A percentile compares a stretch with the other conserved stretches of the same genome.
Evolutionary conservation across 2,888 invertebrate species (phyloP).

Genomic region (Nephrotoma guestfalica): DNA sequence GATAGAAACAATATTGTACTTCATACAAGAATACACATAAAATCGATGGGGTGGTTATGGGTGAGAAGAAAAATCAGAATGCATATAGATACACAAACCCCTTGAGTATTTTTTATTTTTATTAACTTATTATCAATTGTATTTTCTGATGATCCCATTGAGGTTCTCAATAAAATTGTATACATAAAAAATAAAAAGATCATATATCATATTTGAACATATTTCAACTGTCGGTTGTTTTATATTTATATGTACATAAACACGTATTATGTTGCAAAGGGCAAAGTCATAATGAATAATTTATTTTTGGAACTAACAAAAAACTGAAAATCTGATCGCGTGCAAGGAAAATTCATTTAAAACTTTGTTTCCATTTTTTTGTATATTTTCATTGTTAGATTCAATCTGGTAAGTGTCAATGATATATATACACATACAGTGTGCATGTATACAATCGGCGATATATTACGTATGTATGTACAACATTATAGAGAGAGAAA

Average conservation of each 20-base stretch:
- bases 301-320: neutral
- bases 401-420: neutral
- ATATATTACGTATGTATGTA: neutral
- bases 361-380: neutral
- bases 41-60: neutral
- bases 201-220: neutral
- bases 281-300: neutral
- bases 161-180: neutral
- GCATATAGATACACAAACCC: neutral
- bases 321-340: neutral
- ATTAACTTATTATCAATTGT: neutral
- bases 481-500: neutral
- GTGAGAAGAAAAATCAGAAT: neutral
- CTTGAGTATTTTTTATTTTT: neutral
- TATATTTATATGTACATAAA: neutral
- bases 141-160: neutral
- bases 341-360: neutral
- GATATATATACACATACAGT: neutral
- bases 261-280: neutral
- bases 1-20: neutral
- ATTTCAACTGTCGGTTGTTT: neutral
- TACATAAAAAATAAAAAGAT: neutral
- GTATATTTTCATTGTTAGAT: neutral
- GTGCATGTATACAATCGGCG: neutral
- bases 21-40: neutral